Base-by-base conservation (phyloP, 2,888 invertebrate species). In the Lochmaea capreae region DNA sequence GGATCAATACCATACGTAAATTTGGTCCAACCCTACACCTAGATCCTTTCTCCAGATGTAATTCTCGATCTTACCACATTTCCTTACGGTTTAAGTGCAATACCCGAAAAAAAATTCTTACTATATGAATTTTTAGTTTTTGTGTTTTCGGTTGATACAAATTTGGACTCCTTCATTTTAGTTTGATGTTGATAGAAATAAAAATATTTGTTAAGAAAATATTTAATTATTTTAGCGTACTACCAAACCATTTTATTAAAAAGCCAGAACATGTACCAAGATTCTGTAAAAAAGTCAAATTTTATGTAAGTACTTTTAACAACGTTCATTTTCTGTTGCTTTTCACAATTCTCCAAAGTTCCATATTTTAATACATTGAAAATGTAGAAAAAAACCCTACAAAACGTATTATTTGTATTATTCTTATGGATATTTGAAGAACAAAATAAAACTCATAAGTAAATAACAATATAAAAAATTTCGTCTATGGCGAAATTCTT, bases 91-190 rank as follows among this genome's bases (percentile, higher is more conserved):
- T 43, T 26, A 39, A 46, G 33, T 26, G 43, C 39, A 22, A 43
- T 46, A 43, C 16, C 0, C 10, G 46, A n/a, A 43, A 65, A 46
- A 65, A 26, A 33, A 11, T 65, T 39, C 54, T 59, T 8, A 59
- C 16, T 33, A 43, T 22, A 16, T 33, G 6, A 10, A 22, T 68
- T 22, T 33, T 26, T n/a, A 14, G 42, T 16, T 33, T 66, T 66
- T 73, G 65, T 73, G 66, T 72, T 77, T 77, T 77, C 73, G 76
- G 74, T 78, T 76, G 78, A 77, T 70, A 46, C 71, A 75, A 69
- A 67, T 77, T 76, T 73, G 66, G 78, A 78, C 77, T 78, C 78
- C 78, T 78, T 78, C 78, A 78, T 77, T 75, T 71, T 74, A 73
- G 75, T 77, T 49, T 49, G n/a, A 14, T 70, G 65, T 65, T 62